These are phyloP conservation scores for Borostomias antarcticus DNA, from an alignment of 2,797 vertebrate species.

Conservation along the genomic window DNA sequence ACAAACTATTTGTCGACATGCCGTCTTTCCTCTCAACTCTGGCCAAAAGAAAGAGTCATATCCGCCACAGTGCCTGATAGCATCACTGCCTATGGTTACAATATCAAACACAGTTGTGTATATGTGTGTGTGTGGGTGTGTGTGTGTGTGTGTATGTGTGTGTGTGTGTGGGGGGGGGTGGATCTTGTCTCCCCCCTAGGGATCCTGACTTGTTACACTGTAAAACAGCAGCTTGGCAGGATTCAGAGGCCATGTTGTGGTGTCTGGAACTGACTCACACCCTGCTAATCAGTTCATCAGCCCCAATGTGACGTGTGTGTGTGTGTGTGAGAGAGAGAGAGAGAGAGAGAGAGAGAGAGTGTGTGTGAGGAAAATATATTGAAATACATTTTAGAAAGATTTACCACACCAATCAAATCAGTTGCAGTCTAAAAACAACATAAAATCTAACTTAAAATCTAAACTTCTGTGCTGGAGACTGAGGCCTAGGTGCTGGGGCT, in stretches of 20 bases:
- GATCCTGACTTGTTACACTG: constrained; percentile 32
- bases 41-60: constrained; percentile 48
- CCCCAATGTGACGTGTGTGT: neutral
- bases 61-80: constrained; percentile 39
- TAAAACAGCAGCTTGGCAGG: constrained; percentile 9
- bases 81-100: constrained; percentile 49
- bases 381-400: too few species aligned
- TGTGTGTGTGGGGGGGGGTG: too few species aligned
- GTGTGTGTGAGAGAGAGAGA: too few species aligned
- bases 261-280: constrained; percentile 28
- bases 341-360: too few species aligned
- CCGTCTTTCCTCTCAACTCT: constrained; percentile 37
- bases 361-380: too few species aligned
- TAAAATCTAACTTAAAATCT: too few species aligned
- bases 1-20: constrained; percentile 27
- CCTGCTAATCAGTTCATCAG: constrained; percentile 32
- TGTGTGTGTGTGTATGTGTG: too few species aligned
- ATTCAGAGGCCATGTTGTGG: constrained; percentile 35
- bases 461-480: too few species aligned
- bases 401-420: too few species aligned
- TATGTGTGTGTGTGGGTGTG: too few species aligned
- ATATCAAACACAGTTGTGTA: constrained; percentile 24
- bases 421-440: too few species aligned
- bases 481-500: too few species aligned
- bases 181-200: constrained; percentile 40